Evolutionary conservation across 2,888 invertebrate species (phyloP).

Genomic region (Taphrorychus bicolor): DNA sequence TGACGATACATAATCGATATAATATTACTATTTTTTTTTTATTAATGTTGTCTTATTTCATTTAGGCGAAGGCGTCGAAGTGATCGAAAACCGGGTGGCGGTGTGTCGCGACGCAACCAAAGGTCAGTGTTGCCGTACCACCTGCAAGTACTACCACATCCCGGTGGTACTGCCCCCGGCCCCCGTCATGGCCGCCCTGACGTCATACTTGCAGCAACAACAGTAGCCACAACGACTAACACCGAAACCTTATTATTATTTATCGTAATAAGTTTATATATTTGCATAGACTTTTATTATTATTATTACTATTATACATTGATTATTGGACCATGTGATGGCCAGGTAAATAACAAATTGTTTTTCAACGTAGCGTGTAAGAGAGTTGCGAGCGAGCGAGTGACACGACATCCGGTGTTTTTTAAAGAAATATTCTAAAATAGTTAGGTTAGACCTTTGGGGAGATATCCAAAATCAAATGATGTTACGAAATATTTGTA

Average conservation of each 20-base stretch:
- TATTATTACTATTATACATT: conserved; percentile 56
- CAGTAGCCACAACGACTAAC: conserved; percentile 57
- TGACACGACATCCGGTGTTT: conserved; percentile 1
- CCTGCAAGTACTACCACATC: conserved; percentile 98
- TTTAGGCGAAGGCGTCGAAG: conserved; percentile 92
- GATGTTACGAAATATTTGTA: conserved; percentile 5
- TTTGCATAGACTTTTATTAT: conserved; percentile 56
- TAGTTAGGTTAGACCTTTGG: conserved; percentile 1
- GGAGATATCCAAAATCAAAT: conserved; percentile 4
- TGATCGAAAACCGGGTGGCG: conserved; percentile 93
- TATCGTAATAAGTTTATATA: conserved; percentile 53
- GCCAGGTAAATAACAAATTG: conserved; percentile 50
- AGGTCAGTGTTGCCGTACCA: conserved; percentile 90
- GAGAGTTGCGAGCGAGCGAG: not conserved
- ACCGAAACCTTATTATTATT: conserved; percentile 45
- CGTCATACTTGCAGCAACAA: conserved; percentile 61
- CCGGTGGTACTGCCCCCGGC: conserved; percentile 89
- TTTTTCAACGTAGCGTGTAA: conserved; percentile 18
- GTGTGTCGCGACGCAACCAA: conserved; percentile 96
- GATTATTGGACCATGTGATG: conserved; percentile 60
- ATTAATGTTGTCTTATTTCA: conserved; percentile 48
- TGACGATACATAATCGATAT: no score
- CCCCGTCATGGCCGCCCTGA: conserved; percentile 72
- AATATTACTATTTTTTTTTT: no score
- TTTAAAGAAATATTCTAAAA: conserved; percentile 3